A percentile compares a stretch with the other conserved stretches of the same genome.
phyloP scores from a whole-genome alignment of 1,140 invertebrate genomes.

The Nylanderia fulva region DNA sequence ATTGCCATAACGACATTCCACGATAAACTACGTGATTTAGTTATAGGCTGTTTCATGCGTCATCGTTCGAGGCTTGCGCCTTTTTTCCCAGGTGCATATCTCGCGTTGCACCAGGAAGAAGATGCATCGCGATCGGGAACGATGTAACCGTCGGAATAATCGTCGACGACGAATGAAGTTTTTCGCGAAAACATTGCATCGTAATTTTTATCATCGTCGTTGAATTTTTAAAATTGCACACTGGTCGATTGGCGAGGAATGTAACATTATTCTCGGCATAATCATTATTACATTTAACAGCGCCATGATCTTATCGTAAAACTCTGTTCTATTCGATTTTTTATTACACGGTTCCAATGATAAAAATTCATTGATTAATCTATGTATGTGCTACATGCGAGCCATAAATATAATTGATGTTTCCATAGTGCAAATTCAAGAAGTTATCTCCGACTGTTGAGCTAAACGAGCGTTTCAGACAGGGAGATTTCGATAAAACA shows the following conservation, averaged over 20 bases:
- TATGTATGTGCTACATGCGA: too few relatives aligned
- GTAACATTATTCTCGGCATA: too few relatives aligned
- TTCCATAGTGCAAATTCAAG: neutral
- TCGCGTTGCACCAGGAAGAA: slow-evolving; percentile 36
- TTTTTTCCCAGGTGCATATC: slow-evolving; percentile 13
- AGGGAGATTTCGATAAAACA: slow-evolving; percentile 50
- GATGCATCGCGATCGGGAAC: neutral
- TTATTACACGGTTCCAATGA: neutral
- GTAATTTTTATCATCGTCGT: neutral
- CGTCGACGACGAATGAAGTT: neutral
- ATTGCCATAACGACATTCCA: slow-evolving; percentile 75
- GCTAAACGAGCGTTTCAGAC: neutral
- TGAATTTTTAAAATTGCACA: neutral
- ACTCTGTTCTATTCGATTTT: neutral
- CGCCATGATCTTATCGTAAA: slow-evolving; percentile 1
- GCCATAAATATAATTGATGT: too few relatives aligned
- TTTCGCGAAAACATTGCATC: slow-evolving; percentile 22
- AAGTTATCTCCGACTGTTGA: neutral
- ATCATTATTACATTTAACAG: neutral
- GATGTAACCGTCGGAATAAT: slow-evolving; percentile 9
- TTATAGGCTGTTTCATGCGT: slow-evolving; percentile 61
- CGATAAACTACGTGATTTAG: slow-evolving; percentile 68
- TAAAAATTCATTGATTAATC: neutral
- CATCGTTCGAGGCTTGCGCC: slow-evolving; percentile 4
- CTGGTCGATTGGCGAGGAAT: neutral